A percentile compares a stretch with the other conserved stretches of the same genome.
Evolutionary conservation across 35 echinoderm and acorn worm species (phyloP).

Genomic region (Eucidaris tribuloides): DNA sequence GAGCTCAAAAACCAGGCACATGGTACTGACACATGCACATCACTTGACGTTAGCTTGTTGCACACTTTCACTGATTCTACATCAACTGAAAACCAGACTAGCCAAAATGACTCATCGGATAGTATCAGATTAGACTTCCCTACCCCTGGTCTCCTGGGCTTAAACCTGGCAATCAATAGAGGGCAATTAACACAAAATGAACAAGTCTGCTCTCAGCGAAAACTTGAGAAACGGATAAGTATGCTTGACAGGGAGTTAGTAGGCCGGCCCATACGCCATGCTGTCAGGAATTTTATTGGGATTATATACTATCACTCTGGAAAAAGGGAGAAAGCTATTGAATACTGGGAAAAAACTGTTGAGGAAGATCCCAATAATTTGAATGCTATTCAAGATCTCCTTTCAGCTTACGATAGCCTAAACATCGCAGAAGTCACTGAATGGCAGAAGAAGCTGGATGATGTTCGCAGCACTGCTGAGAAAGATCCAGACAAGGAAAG

Average conservation of each 20-base stretch:
- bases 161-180: not conserved
- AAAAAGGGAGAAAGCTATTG: not conserved
- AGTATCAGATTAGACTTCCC: too few relatives aligned
- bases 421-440: not conserved
- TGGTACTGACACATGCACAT: too few relatives aligned
- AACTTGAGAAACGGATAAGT: not conserved
- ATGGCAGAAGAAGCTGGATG: not conserved
- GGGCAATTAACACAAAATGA: not conserved
- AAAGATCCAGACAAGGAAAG: not conserved
- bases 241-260: not conserved
- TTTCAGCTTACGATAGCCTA: not conserved
- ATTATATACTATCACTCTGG: not conserved
- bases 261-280: not conserved
- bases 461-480: not conserved
- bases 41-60: too few relatives aligned
- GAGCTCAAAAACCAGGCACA: too few relatives aligned
- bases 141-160: not conserved
- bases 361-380: constrained; percentile 1
- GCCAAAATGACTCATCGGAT: too few relatives aligned
- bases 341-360: constrained; percentile 10
- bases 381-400: constrained; percentile 14
- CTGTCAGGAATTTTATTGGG: not conserved
- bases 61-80: too few relatives aligned
- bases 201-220: not conserved
- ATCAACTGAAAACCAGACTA: too few relatives aligned